phyloP scores from a whole-genome alignment of 2,113 vertebrate species.

The Telmatochromis brichardi region DNA sequence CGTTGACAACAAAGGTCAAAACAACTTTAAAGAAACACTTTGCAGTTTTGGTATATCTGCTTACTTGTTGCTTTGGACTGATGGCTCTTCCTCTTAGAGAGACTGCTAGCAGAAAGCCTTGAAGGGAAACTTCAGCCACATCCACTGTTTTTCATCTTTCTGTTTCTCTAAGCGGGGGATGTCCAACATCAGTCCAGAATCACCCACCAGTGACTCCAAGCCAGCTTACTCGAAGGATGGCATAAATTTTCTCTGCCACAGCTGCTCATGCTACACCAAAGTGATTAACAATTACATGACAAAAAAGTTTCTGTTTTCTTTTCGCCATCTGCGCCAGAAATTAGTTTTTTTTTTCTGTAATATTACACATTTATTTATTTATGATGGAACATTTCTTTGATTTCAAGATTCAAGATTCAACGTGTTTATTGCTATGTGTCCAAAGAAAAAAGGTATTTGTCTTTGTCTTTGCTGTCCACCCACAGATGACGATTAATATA shows the following conservation, averaged over 20 bases:
- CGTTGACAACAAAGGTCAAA: background rate
- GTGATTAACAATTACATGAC: background rate
- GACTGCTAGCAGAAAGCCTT: background rate
- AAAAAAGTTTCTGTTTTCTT: background rate
- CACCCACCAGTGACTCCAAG: background rate
- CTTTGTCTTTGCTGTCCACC: background rate
- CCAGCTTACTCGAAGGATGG: background rate
- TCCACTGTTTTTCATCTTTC: background rate
- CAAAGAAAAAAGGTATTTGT: background rate
- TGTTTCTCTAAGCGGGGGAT: background rate
- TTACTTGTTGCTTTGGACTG: background rate
- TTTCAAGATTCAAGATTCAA: background rate
- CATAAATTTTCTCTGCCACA: background rate
- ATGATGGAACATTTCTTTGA: background rate
- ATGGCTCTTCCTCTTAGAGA: background rate
- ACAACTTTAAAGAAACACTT: background rate
- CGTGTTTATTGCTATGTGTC: background rate
- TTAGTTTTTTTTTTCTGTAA: background rate
- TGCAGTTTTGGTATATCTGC: background rate
- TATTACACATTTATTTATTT: background rate
- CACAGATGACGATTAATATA: background rate
- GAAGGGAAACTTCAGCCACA: background rate
- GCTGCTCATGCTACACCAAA: background rate
- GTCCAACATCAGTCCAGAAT: background rate
- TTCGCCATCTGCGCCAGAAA: background rate